Percentiles rank a stretch among this genome's conserved stretches.
These are phyloP conservation scores for Cotesia vestalis DNA, from an alignment of 1,140 invertebrate genomes.

Conservation along the genomic window DNA sequence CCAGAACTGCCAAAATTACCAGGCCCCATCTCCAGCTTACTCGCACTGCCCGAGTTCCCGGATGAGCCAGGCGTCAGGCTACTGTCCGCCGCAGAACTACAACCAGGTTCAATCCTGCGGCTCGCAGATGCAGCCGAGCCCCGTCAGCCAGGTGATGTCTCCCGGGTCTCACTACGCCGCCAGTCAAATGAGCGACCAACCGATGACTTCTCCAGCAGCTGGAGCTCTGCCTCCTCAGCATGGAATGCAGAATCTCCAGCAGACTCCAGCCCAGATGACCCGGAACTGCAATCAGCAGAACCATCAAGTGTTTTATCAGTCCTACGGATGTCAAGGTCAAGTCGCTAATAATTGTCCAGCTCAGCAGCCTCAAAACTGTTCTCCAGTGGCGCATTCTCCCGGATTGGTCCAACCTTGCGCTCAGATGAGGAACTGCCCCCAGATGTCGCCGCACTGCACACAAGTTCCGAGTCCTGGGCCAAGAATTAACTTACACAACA, in stretches of 20 bases:
- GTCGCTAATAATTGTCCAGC: constrained; percentile 47
- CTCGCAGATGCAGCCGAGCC: constrained; percentile 53
- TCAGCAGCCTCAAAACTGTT: constrained; percentile 42
- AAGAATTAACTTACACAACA: constrained; percentile 29
- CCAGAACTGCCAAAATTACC: constrained; percentile 54
- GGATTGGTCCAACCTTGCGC: constrained; percentile 42
- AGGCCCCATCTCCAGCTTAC: constrained; percentile 50
- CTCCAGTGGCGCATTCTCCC: constrained; percentile 33
- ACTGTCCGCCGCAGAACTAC: constrained; percentile 54
- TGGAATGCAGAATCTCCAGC: constrained; percentile 60
- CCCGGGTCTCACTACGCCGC: constrained; percentile 58
- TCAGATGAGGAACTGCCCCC: constrained; percentile 54
- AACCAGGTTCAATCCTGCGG: constrained; percentile 45
- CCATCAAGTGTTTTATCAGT: constrained; percentile 52
- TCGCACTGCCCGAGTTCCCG: constrained; percentile 57
- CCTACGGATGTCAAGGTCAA: constrained; percentile 53
- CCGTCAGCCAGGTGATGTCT: constrained; percentile 57
- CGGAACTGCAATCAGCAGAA: constrained; percentile 62
- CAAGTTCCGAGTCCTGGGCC: constrained; percentile 36
- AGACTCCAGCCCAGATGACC: constrained; percentile 64
- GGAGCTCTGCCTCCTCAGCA: constrained; percentile 68
- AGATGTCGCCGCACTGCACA: constrained; percentile 56
- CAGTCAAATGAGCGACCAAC: constrained; percentile 62
- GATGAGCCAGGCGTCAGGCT: constrained; percentile 46
- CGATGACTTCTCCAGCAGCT: constrained; percentile 69